Evolutionary conservation across 2,113 vertebrate genomes (phyloP).

Genomic region (Gadus macrocephalus): DNA sequence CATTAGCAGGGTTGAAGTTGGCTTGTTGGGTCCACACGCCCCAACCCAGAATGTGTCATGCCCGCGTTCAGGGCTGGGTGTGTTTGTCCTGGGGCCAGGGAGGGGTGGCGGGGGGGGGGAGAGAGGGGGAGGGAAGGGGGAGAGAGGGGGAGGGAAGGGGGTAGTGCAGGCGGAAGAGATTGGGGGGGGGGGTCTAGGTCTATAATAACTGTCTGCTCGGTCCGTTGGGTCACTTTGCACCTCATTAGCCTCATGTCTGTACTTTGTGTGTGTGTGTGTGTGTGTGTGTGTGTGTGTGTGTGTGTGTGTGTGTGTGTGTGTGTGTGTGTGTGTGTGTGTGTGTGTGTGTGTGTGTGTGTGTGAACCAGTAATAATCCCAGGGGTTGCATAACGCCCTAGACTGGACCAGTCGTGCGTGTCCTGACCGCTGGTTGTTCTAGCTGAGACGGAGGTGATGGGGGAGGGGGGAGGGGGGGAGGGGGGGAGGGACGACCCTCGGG

Average conservation of each 20-base stretch:
- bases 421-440: constrained; percentile 34
- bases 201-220: constrained; percentile 58
- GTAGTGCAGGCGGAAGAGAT: too few relatives aligned
- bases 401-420: too few relatives aligned
- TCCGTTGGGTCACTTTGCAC: constrained; percentile 52
- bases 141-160: too few relatives aligned
- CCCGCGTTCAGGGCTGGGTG: neutral
- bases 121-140: too few relatives aligned
- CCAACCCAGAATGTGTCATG: too few relatives aligned
- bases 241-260: constrained; percentile 21
- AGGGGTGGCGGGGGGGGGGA: neutral
- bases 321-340: constrained; percentile 2
- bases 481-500: neutral
- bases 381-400: too few relatives aligned
- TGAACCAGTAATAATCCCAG: neutral
- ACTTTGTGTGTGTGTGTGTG: neutral
- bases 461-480: neutral
- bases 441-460: too few relatives aligned
- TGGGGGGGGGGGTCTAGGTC: constrained; percentile 20
- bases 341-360: neutral
- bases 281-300: neutral
- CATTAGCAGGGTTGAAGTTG: neutral
- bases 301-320: constrained; percentile 2
- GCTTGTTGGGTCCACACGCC: neutral
- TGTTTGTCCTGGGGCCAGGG: neutral